Conservation (phyloP, 2,888 invertebrate species). For the Caenorhabditis drosophilae region DNA sequence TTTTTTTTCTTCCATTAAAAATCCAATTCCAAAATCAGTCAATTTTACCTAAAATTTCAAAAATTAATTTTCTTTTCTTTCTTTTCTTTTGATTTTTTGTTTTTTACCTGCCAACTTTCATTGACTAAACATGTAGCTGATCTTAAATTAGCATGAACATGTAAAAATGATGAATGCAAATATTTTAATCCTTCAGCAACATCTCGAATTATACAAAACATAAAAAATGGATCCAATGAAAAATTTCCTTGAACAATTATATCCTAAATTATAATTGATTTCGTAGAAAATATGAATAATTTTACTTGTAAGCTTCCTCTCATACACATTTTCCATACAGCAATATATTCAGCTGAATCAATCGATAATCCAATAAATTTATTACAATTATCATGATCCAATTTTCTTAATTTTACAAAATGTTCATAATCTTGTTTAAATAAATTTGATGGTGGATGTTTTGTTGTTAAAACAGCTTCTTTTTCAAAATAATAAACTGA, state of each 20-base stretch:
- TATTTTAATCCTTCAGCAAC: constrained; percentile 51
- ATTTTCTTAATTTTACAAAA: constrained; percentile 49
- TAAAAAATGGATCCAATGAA: constrained; percentile 57
- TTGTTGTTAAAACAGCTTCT: constrained; percentile 44
- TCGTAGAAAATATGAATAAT: not conserved
- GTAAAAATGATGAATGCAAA: constrained; percentile 49
- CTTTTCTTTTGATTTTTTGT: too few species aligned
- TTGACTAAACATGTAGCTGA: constrained; percentile 58
- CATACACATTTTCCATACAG: constrained; percentile 63
- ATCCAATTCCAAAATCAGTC: constrained; percentile 39
- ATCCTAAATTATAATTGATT: constrained; percentile 22
- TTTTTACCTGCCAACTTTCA: constrained; percentile 59
- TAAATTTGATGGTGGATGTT: constrained; percentile 35
- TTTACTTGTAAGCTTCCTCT: constrained; percentile 47
- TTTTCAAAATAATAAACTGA: constrained; percentile 35
- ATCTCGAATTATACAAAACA: constrained; percentile 52
- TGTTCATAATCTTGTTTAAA: constrained; percentile 36
- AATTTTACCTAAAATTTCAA: too few species aligned
- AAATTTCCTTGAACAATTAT: constrained; percentile 51
- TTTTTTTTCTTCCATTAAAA: constrained; percentile 36
- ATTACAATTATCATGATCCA: constrained; percentile 66
- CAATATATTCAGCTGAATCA: constrained; percentile 52
- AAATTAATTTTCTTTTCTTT: too few species aligned
- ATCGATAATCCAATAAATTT: constrained; percentile 63
- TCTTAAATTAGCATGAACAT: constrained; percentile 48